Conservation (phyloP, 1,140 invertebrate species). For the Achatina immaculata region DNA sequence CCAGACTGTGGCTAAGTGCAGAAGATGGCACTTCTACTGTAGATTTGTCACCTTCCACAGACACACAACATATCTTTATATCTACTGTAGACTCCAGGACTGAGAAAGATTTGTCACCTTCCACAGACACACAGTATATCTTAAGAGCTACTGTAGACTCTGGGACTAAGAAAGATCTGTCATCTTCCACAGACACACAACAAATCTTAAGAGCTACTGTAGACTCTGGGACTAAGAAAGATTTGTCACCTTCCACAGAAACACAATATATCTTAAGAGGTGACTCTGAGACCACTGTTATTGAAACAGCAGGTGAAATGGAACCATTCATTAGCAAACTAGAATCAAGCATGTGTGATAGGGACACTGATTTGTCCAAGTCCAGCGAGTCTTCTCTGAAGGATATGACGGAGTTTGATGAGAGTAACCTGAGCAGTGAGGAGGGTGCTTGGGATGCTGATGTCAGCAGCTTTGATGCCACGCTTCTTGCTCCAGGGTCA, state of each 20-base stretch:
- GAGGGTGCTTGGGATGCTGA: conserved; percentile 19
- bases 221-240: neutral
- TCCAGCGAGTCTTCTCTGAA: conserved; percentile 10
- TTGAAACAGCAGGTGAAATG: neutral
- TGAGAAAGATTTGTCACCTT: too few relatives aligned
- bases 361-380: neutral
- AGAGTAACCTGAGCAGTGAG: conserved; percentile 32
- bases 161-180: too few relatives aligned
- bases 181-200: too few relatives aligned
- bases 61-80: too few relatives aligned
- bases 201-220: neutral
- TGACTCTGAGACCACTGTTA: neutral
- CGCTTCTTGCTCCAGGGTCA: conserved; percentile 3
- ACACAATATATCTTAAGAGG: neutral
- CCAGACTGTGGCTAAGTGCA: too few relatives aligned
- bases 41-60: too few relatives aligned
- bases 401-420: conserved; percentile 24
- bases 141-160: too few relatives aligned
- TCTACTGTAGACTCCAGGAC: too few relatives aligned
- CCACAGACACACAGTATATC: too few relatives aligned
- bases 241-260: neutral
- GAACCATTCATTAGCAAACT: neutral
- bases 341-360: neutral
- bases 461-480: conserved; percentile 19
- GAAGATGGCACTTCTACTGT: too few relatives aligned